Base-by-base conservation (phyloP, 2,113 vertebrate species). In the Callipepla squamata region DNA sequence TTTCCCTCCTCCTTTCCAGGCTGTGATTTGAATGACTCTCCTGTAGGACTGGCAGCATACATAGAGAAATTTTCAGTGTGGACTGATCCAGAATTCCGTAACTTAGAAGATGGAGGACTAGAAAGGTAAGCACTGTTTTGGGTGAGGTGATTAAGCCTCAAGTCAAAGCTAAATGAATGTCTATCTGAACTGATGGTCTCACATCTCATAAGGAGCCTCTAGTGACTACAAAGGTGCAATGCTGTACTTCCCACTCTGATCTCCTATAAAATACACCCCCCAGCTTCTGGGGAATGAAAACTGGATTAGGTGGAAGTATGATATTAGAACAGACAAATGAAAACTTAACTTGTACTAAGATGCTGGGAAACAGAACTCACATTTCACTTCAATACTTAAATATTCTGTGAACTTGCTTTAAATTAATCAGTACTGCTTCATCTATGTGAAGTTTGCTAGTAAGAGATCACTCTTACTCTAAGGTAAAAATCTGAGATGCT, bases 1-100 rank as follows among this genome's bases (percentile, higher is more conserved):
- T 34, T 58, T 55, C 18, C 58, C 30, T 85, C 25, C 6, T 85
- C 51, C 58, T 40, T 53, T 59, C 16, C 86, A 98, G 98, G 98
- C 66, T 98, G 97, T 47, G 97, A 93, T 20, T 94, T 98, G 85
- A 98, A 98, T 36, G 97, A 98, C 90, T 98, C 98, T 44, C 98
- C 98, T 0, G 95, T 96, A n/a, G 98, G 98, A 11, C 92, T 98
- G 92, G 98, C 98, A 9, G 96, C 98, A 6, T 98, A 98, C 47
- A 97, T 98, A 61, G 98, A 98, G 93, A 98, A 98, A 80, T 98
- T 98, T 89, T 98, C 97, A 13, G 97, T 96, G 0, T 98, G 98
- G 98, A 98, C 98, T 44, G 96, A 98, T 40, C 2, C 50, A 0
- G 95, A 96, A 65, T 97, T 97, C 92, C 85, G 5, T 18, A 51